phyloP scores from a whole-genome alignment of 2,888 invertebrate genomes.

The Trichogramma evanescens region DNA sequence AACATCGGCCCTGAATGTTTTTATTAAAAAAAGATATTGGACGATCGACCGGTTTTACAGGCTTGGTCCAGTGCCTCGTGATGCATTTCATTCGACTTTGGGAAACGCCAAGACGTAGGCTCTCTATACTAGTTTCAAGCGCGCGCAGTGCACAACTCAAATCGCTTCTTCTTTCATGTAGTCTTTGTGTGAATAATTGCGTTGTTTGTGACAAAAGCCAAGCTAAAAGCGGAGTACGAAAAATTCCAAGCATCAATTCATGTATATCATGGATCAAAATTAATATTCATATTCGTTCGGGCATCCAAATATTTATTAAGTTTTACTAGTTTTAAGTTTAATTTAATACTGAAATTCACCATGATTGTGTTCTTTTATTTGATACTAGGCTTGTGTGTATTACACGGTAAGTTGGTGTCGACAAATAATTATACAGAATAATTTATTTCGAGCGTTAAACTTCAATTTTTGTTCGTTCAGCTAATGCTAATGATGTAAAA shows the following conservation, averaged over 20 bases:
- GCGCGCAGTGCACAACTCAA: too few relatives aligned
- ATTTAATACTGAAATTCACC: too few relatives aligned
- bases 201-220: too few relatives aligned
- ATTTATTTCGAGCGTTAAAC: not conserved
- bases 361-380: too few relatives aligned
- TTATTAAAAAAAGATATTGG: slow-evolving; percentile 1
- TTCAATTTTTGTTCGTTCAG: slow-evolving; percentile 1
- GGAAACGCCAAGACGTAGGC: not conserved
- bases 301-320: too few relatives aligned
- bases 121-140: not conserved
- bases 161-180: not conserved
- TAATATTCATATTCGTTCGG: too few relatives aligned
- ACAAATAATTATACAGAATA: not conserved
- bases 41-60: slow-evolving; percentile 7
- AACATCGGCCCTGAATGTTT: slow-evolving; percentile 1
- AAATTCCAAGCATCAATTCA: too few relatives aligned
- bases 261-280: too few relatives aligned
- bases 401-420: not conserved
- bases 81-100: not conserved
- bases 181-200: not conserved
- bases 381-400: not conserved
- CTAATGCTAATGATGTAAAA: slow-evolving; percentile 13
- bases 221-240: too few relatives aligned
- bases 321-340: too few relatives aligned
- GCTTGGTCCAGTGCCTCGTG: not conserved